Evolutionary conservation across 1,140 invertebrate genomes (phyloP), one percentile per base, ranked within the genome.

Genomic region (Tetraneura akinire): DNA sequence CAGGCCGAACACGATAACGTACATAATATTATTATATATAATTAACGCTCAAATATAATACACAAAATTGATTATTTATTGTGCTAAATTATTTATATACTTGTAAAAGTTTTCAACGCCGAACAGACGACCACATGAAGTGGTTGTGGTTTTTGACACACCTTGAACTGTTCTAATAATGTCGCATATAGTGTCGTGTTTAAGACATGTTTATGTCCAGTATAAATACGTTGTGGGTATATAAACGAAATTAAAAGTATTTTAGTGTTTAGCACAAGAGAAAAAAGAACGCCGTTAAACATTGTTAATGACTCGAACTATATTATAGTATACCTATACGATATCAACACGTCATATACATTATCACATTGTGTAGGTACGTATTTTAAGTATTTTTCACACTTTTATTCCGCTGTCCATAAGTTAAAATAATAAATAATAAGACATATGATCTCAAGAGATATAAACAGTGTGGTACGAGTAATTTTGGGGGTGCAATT

Each of bases 211-310:
- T 47, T 47, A 68, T 68, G 21, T 68, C 21, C 13, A 68, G 37
- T 21, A 45, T 68, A 68, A 68, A n/a, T 68, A 64, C 18, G 23
- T 13, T 68, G 21, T 64, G 37, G 32, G 6, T 42, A 66, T 14
- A 3, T 11, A 21, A 42, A 42, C 6, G 6, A 68, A 45, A 68
- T 45, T 45, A 68, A 68, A 45, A 47, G 13, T 23, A 23, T 64
- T 42, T 47, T 68, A 68, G 42, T 47, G 14, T 14, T n/a, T 45
- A 37, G 32, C 21, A 16, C 26, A 68, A 68, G 42, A 68, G 23
- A 47, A 42, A 68, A 68, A 68, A 68, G 14, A 8, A n/a, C 42
- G n/a, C n/a, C n/a, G 45, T 45, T 45, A 68, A 68, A 68, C 64
- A 68, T 21, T 68, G 64, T 68, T 68, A 68, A 68, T 68, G 42